These are phyloP conservation scores for Hetaerina titia DNA, from an alignment of 2,888 invertebrate genomes.

Conservation along the genomic window DNA sequence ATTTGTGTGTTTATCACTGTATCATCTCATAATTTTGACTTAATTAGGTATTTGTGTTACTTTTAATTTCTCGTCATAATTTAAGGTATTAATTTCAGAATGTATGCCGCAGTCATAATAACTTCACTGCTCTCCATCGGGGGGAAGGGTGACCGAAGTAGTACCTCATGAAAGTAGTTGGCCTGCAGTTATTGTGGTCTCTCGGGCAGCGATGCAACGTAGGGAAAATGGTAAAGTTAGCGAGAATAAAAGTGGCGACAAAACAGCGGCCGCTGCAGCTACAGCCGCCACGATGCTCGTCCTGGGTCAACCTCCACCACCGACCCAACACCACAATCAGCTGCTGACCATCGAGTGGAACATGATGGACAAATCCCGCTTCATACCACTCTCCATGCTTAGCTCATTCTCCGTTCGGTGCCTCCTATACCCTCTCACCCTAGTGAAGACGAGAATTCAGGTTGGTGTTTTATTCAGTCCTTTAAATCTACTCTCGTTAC, in stretches of 20 bases:
- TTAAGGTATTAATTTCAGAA: not conserved
- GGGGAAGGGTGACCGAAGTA: constrained; percentile 37
- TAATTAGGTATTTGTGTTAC: no score
- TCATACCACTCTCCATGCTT: constrained; percentile 94
- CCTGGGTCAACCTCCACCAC: constrained; percentile 1
- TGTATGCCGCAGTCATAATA: not conserved
- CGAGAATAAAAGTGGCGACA: not conserved
- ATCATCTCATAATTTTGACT: no score
- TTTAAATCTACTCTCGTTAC: not conserved
- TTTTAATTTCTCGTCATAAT: no score
- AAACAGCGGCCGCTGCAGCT: not conserved
- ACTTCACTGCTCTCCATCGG: not conserved
- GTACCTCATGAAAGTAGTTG: not conserved
- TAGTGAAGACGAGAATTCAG: constrained; percentile 97
- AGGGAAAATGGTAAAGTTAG: not conserved
- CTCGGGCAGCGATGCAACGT: not conserved
- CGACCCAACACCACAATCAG: constrained; percentile 1
- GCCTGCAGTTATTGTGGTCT: not conserved
- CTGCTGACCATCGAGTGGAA: constrained; percentile 94
- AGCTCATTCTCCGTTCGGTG: constrained; percentile 89
- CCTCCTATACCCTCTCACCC: constrained; percentile 93
- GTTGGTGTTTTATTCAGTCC: constrained; percentile 75
- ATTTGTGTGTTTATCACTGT: no score
- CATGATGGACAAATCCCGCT: constrained; percentile 98
- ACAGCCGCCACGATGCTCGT: constrained; percentile 46